These are phyloP conservation scores for Halocaridina rubra DNA, from an alignment of 2,888 invertebrate genomes.

Conservation along the genomic window DNA sequence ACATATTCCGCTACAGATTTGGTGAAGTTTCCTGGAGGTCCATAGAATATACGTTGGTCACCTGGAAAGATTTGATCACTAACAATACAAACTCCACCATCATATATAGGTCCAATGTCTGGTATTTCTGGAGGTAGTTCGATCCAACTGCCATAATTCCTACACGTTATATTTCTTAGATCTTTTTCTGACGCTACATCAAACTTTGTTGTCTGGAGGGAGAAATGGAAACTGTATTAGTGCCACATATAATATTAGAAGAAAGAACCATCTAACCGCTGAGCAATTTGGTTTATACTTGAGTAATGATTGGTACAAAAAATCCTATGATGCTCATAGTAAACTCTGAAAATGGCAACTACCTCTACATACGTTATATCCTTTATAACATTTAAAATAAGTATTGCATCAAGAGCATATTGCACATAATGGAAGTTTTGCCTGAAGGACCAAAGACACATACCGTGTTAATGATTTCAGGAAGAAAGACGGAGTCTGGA, in stretches of 20 bases:
- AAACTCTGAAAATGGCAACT: too few relatives aligned
- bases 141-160: neutral
- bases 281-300: neutral
- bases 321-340: too few relatives aligned
- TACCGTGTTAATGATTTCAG: constrained; percentile 25
- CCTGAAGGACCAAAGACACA: neutral
- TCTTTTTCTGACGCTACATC: neutral
- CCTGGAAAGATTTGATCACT: neutral
- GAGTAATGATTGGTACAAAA: too few relatives aligned
- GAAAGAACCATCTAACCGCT: neutral
- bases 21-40: constrained; percentile 34
- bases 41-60: constrained; percentile 27
- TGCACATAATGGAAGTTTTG: neutral
- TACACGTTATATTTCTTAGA: neutral
- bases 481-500: constrained; percentile 35
- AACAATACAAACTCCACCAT: neutral
- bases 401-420: neutral
- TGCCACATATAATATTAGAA: too few relatives aligned
- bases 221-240: too few relatives aligned
- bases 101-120: too few relatives aligned
- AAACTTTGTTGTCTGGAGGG: neutral
- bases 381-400: neutral
- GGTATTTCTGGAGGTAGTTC: neutral
- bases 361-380: neutral
- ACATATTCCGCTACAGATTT: neutral